Evolutionary conservation across 2,797 vertebrate genomes (phyloP), one percentile per base, ranked within the genome.

Genomic region (Nothura maculosa): DNA sequence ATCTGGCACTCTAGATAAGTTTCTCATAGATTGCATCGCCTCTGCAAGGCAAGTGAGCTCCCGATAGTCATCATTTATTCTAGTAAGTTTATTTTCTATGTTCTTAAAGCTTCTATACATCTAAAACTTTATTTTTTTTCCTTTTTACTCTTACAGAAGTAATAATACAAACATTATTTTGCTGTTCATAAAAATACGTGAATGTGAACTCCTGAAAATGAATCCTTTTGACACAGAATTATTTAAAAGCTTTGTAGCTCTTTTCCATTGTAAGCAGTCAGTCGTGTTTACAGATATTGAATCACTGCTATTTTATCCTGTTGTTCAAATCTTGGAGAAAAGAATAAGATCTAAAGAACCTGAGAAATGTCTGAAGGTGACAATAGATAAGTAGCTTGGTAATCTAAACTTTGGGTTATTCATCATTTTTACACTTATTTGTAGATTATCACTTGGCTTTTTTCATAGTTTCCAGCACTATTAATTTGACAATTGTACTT

Each of bases 91-190:
- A 74, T 92, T 95, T 95, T 63, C 52, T 90, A 81, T 47, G 84
- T 95, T 92, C 76, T 76, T 68, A 80, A 15, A 78, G 90, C 27
- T 70, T 83, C 58, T 58, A 3, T 83, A 15, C 73, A 27, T 85
- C 85, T 94, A 79, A 96, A 93, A 86, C 61, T 78, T 94, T 89
- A 81, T 95, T 97, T 95, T 94, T 94, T 20, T 20, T 38, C 38
- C 34, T 38, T 9, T 73, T 18, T 40, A 17, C 18, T 28, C 54
- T 70, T 55, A 45, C 10, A 57, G 81, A 93, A 97, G 85, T 66
- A 86, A 76, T 80, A 40, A 47, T 47, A 22, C 21, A 80, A 54
- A 66, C 42, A 34, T 87, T 81, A 85, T 95, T 90, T 50, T 72
- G 74, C 79, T 94, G 25, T 92, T 93, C 38, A 54, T 73, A 72